phyloP scores from a whole-genome alignment of 2,797 vertebrate species.

The Limosa lapponica region DNA sequence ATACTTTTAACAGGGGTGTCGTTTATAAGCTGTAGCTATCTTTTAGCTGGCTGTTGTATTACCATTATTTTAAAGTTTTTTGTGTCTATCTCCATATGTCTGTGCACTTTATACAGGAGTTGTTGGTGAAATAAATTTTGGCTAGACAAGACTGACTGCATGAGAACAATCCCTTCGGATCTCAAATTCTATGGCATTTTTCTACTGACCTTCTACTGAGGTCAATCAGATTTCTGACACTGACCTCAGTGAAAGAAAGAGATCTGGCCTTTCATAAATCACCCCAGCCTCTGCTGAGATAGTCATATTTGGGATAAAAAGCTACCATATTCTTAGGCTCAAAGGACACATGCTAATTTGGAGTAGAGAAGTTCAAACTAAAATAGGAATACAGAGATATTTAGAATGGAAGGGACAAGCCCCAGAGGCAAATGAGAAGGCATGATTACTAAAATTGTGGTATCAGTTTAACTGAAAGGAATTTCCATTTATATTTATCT shows the following conservation, averaged over 20 bases:
- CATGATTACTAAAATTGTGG: not conserved
- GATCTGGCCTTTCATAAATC: not conserved
- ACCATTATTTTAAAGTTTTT: not conserved
- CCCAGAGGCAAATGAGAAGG: constrained; percentile 47
- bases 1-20: not conserved
- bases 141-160: not conserved
- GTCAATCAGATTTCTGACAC: not conserved
- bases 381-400: constrained; percentile 32
- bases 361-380: not conserved
- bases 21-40: not conserved
- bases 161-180: not conserved
- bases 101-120: not conserved
- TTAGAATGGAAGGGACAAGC: not conserved
- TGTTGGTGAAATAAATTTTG: not conserved
- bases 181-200: not conserved
- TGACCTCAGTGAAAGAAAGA: not conserved
- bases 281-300: not conserved
- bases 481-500: constrained; percentile 56
- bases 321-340: not conserved
- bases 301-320: not conserved
- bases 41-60: not conserved
- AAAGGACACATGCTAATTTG: constrained; percentile 25
- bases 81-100: not conserved
- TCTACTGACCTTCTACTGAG: not conserved
- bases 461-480: constrained; percentile 44